These are phyloP conservation scores for Andricus grossulariae DNA, from an alignment of 1,140 invertebrate species.

Conservation along the genomic window DNA sequence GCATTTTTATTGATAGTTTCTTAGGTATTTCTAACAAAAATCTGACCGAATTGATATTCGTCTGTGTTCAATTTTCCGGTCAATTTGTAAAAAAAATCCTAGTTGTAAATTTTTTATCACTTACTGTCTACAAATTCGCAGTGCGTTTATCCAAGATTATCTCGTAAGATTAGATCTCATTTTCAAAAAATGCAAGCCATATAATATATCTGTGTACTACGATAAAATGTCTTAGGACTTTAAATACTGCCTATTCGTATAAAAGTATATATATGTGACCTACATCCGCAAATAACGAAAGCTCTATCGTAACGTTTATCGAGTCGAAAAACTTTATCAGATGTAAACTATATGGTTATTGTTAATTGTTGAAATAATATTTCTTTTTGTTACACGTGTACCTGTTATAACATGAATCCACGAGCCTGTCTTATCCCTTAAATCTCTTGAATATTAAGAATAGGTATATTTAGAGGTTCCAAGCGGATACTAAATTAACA, in stretches of 20 bases:
- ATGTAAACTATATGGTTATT: conserved; percentile 54
- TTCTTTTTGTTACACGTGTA: conserved; percentile 27
- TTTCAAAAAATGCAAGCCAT: neutral
- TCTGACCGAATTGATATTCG: neutral
- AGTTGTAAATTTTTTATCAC: conserved; percentile 27
- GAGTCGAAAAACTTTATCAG: conserved; percentile 40
- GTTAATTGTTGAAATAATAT: conserved; percentile 40
- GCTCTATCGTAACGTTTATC: conserved; percentile 24
- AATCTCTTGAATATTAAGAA: too few species aligned
- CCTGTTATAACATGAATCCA: conserved; percentile 14
- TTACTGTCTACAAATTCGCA: conserved; percentile 9
- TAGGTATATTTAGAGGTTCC: neutral
- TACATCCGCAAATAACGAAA: neutral
- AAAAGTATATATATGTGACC: neutral
- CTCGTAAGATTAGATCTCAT: neutral
- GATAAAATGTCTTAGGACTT: neutral
- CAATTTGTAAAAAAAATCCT: conserved; percentile 21
- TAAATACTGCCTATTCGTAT: conserved; percentile 12
- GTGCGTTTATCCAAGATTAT: neutral
- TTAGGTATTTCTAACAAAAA: neutral
- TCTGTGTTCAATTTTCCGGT: neutral
- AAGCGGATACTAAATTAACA: conserved; percentile 10
- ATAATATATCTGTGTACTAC: neutral
- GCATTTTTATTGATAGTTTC: neutral
- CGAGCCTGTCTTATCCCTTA: too few species aligned